Evolutionary conservation across 1,140 invertebrate species (phyloP).

Genomic region (Drosophila azteca): DNA sequence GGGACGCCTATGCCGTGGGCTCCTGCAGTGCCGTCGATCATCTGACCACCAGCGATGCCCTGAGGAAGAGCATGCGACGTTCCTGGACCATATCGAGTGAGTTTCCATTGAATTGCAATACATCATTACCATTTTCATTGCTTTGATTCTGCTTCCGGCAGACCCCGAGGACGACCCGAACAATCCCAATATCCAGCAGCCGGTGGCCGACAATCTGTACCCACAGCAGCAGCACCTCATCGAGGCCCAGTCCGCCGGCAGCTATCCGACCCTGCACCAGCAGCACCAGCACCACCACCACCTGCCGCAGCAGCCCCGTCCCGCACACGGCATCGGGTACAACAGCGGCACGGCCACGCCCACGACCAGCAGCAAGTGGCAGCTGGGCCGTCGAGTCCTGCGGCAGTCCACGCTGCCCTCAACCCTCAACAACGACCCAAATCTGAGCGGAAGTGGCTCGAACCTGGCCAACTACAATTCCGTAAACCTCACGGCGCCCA

Average conservation of each 20-base stretch:
- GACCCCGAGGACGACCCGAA: conserved; percentile 83
- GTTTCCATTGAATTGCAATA: conserved; percentile 14
- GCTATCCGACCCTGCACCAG: conserved; percentile 75
- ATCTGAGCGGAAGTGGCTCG: conserved; percentile 70
- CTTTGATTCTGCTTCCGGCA: conserved; percentile 3
- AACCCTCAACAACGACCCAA: conserved; percentile 74
- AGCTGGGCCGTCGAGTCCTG: conserved; percentile 75
- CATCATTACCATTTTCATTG: too few relatives aligned
- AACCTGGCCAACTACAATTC: conserved; percentile 79
- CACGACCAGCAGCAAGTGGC: conserved; percentile 74
- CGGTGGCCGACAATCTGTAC: conserved; percentile 75
- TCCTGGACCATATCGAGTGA: conserved; percentile 90
- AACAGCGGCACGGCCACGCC: conserved; percentile 75
- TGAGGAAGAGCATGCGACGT: conserved; percentile 87
- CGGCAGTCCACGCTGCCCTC: conserved; percentile 81
- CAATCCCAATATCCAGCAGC: conserved; percentile 74
- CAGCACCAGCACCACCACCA: conserved; percentile 61
- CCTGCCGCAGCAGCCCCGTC: conserved; percentile 49
- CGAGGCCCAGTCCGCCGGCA: conserved; percentile 73
- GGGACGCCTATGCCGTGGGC: conserved; percentile 85
- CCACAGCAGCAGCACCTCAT: conserved; percentile 78
- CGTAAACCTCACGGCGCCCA: conserved; percentile 77
- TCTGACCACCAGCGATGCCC: conserved; percentile 87
- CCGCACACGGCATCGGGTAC: conserved; percentile 57
- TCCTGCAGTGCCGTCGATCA: conserved; percentile 84